Evolutionary conservation across 2,797 vertebrate genomes (phyloP).

Genomic region (Esox lucius): DNA sequence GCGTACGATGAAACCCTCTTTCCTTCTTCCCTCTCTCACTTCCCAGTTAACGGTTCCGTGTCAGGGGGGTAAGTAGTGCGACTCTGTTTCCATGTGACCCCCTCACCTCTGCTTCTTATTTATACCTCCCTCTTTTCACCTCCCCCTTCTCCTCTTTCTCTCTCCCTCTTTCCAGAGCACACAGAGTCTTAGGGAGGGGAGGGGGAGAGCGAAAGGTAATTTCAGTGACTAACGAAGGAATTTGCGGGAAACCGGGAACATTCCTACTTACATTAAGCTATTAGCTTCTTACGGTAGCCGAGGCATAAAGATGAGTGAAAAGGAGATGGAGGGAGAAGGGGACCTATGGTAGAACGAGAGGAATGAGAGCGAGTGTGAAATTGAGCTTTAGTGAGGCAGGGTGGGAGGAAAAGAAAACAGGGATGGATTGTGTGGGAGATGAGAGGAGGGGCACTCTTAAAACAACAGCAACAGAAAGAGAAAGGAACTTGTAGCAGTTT

Average conservation of each 20-base stretch:
- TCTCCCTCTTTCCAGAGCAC: constrained; percentile 37
- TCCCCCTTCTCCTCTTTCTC: constrained; percentile 69
- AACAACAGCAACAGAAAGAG: constrained; percentile 71
- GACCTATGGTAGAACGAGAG: neutral
- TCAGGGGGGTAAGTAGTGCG: constrained; percentile 83
- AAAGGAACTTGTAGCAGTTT: constrained; percentile 70
- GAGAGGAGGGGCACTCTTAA: constrained; percentile 50
- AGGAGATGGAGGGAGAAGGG: constrained; percentile 27
- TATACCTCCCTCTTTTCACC: constrained; percentile 68
- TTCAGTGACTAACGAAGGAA: constrained; percentile 91
- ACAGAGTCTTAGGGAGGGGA: constrained; percentile 54
- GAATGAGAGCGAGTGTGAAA: constrained; percentile 18
- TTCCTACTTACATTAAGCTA: constrained; percentile 98
- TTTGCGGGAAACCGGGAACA: constrained; percentile 96
- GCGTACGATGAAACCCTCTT: constrained; percentile 46
- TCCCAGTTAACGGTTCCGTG: constrained; percentile 80
- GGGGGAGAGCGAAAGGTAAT: constrained; percentile 82
- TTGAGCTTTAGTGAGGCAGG: constrained; percentile 3
- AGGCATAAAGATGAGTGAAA: constrained; percentile 56
- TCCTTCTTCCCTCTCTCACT: constrained; percentile 61
- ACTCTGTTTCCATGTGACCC: constrained; percentile 64
- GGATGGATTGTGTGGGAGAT: constrained; percentile 44
- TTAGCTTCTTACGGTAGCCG: constrained; percentile 80
- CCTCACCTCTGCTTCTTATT: constrained; percentile 81
- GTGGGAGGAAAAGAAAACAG: constrained; percentile 23